phyloP scores from a whole-genome alignment of 2,888 invertebrate genomes.

The Bembecia ichneumoniformis region DNA sequence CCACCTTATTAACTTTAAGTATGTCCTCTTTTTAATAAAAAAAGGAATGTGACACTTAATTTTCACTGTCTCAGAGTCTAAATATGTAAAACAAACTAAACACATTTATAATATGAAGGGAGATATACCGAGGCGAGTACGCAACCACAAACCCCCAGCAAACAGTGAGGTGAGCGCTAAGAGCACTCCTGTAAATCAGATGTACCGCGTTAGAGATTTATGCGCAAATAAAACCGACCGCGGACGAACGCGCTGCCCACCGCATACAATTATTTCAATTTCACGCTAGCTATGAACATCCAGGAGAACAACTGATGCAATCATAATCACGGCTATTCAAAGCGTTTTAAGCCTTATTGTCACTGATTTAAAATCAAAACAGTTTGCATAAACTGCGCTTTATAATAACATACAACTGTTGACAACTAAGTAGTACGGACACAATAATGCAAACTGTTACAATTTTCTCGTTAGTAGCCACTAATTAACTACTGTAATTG shows the following conservation, averaged over 20 bases:
- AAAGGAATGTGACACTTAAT: too few species aligned
- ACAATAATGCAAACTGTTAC: background rate
- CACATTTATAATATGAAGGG: conserved; percentile 14
- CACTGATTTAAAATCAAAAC: background rate
- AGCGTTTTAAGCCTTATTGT: background rate
- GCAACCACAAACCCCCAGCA: conserved; percentile 32
- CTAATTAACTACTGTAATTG: conserved; percentile 34
- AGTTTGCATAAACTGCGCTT: background rate
- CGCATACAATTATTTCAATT: conserved; percentile 58
- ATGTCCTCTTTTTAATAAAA: too few species aligned
- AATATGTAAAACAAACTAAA: too few species aligned
- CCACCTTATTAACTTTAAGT: too few species aligned
- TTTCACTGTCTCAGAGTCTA: too few species aligned
- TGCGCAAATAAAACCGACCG: conserved; percentile 52
- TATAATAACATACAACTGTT: background rate
- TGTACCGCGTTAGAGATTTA: conserved; percentile 45
- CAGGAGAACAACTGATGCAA: background rate
- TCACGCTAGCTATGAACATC: conserved; percentile 38
- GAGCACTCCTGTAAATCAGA: conserved; percentile 59
- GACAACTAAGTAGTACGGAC: background rate
- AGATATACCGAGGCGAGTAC: conserved; percentile 25
- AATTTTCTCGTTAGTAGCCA: conserved; percentile 27
- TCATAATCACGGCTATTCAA: background rate
- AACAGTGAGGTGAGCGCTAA: conserved; percentile 39
- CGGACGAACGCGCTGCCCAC: conserved; percentile 32